These are phyloP conservation scores for Gallirallus australis DNA, from an alignment of 2,797 vertebrate species.

Conservation along the genomic window DNA sequence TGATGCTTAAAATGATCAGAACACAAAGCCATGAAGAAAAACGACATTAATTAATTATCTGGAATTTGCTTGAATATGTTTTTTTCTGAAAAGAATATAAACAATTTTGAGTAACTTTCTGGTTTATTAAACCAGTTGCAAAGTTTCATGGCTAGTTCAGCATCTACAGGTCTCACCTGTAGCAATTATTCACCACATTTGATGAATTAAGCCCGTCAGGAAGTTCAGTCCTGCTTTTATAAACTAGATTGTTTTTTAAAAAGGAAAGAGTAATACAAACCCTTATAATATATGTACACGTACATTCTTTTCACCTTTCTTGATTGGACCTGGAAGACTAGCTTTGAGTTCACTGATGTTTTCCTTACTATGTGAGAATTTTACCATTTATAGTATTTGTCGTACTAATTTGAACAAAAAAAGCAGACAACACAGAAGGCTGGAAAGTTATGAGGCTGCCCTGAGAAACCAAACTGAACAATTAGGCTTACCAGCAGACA, in stretches of 20 bases:
- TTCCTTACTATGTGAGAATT: neutral
- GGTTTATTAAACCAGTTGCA: neutral
- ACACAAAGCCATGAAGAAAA: neutral
- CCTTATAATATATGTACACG: neutral
- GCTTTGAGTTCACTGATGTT: neutral
- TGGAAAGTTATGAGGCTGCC: neutral
- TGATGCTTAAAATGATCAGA: neutral
- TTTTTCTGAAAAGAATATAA: neutral
- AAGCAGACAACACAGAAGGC: accelerated
- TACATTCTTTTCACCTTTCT: neutral
- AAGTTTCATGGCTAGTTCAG: neutral
- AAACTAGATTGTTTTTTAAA: neutral
- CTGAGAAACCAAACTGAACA: neutral
- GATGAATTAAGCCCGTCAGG: neutral
- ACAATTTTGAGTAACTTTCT: neutral
- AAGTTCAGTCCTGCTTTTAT: neutral
- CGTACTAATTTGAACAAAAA: neutral
- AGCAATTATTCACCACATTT: neutral
- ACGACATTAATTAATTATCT: neutral
- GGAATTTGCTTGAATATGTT: neutral
- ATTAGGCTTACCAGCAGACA: neutral
- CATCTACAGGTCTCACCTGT: neutral
- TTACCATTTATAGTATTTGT: neutral
- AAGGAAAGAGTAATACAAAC: neutral
- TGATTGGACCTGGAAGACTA: neutral